Conservation (phyloP, 92 coral and sea anemone species). For the Scolanthus callimorphus region DNA sequence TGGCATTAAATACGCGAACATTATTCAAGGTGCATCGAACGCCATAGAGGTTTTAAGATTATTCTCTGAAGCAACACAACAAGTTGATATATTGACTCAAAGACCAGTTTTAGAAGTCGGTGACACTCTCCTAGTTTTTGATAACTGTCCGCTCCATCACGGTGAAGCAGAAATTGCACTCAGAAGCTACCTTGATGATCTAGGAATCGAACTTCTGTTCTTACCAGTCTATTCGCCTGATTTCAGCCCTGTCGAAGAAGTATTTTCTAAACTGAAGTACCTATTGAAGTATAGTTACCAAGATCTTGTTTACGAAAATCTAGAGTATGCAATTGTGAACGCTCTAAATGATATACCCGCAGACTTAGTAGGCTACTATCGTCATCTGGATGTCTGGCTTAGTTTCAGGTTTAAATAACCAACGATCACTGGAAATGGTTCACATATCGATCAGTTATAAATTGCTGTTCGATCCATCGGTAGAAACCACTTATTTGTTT, state of each 20-base stretch:
- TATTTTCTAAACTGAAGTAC: conserved; percentile 60
- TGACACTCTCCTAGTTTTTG: too few species aligned
- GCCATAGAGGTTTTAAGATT: too few species aligned
- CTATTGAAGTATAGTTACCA: conserved; percentile 46
- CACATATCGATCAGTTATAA: too few species aligned
- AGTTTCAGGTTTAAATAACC: too few species aligned
- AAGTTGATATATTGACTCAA: conserved; percentile 34
- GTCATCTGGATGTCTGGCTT: too few species aligned
- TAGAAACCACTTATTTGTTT: too few species aligned
- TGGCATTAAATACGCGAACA: too few species aligned
- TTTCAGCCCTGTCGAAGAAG: too few species aligned
- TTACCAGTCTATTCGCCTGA: conserved; percentile 63
- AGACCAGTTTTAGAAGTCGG: conserved; percentile 60
- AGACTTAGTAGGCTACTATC: conserved; percentile 22
- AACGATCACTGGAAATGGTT: too few species aligned
- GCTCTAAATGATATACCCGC: conserved; percentile 30
- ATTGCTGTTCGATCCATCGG: too few species aligned
- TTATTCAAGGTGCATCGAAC: too few species aligned
- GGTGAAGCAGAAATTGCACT: conserved; percentile 60
- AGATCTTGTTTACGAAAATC: conserved; percentile 47
- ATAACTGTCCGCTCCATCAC: conserved; percentile 59
- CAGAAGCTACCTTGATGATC: conserved; percentile 33
- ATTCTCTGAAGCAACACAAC: conserved; percentile 37
- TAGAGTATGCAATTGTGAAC: conserved; percentile 42
- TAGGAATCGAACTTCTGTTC: conserved; percentile 55